Conservation (phyloP, 2,113 vertebrate genomes). For the Brienomyrus brachyistius region DNA sequence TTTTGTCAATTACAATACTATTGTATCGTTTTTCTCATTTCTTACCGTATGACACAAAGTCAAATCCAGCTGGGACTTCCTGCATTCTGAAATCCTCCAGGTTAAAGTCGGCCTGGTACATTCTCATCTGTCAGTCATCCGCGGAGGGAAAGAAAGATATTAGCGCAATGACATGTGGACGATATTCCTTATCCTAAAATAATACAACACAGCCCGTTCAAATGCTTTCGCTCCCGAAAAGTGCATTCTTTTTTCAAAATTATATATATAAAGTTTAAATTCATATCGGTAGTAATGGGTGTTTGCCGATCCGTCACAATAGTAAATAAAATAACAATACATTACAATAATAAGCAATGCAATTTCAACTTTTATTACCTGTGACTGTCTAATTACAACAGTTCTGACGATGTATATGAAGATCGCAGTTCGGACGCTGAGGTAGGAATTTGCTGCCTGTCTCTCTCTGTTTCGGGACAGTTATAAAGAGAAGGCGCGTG, state of each 20-base stretch:
- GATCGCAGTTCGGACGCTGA: background rate
- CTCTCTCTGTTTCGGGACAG: conserved; percentile 23
- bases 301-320: background rate
- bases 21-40: background rate
- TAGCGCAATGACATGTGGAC: background rate
- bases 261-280: background rate
- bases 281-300: background rate
- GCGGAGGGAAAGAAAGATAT: background rate
- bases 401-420: conserved; percentile 13
- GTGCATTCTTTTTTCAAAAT: background rate
- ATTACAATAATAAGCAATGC: background rate
- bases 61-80: conserved; percentile 65
- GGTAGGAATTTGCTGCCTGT: conserved; percentile 29
- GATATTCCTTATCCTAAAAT: background rate
- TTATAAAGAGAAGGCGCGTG: conserved; percentile 50
- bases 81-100: conserved; percentile 65
- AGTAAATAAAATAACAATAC: background rate
- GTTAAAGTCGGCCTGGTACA: conserved; percentile 60
- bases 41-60: conserved; percentile 65
- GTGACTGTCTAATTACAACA: conserved; percentile 33
- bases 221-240: background rate
- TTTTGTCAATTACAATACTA: background rate
- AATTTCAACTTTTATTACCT: conserved; percentile 8
- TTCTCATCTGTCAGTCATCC: conserved; percentile 53
- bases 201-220: background rate